phyloP scores from a whole-genome alignment of 2,797 vertebrate genomes.

The Petrocephalus sullivani region DNA sequence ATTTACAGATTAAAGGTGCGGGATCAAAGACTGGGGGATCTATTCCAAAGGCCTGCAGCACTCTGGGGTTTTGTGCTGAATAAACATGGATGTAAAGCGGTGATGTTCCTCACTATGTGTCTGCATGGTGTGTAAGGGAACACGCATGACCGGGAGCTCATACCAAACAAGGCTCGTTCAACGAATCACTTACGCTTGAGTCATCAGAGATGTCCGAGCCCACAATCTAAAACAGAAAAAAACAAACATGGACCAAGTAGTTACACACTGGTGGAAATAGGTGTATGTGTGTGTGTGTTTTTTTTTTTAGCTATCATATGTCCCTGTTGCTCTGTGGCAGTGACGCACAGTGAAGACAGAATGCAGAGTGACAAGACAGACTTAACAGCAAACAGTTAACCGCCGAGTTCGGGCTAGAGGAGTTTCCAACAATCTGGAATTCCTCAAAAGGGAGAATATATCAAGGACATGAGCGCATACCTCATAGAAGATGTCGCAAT shows the following conservation, averaged over 20 bases:
- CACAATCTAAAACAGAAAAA: background rate
- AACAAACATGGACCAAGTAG: background rate
- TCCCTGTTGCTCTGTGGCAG: background rate
- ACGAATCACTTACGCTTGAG: background rate
- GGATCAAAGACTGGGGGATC: conserved; percentile 13
- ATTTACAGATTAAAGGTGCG: conserved; percentile 36
- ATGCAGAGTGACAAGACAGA: background rate
- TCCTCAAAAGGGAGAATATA: background rate
- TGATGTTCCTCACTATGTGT: background rate
- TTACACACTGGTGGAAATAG: background rate
- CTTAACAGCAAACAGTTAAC: background rate
- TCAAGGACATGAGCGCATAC: background rate
- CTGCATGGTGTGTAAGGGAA: background rate
- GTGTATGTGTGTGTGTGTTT: background rate
- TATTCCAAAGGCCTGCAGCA: conserved; percentile 4
- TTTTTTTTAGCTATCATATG: background rate
- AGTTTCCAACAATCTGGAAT: background rate
- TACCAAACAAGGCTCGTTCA: background rate
- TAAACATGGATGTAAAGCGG: background rate
- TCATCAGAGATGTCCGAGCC: background rate
- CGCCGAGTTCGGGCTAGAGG: background rate
- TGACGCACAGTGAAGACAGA: background rate
- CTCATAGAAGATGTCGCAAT: background rate
- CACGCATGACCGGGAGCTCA: background rate
- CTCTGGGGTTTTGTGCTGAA: conserved; percentile 3